Evolutionary conservation across 1,140 invertebrate genomes (phyloP).

Genomic region (Solenopsis invicta): DNA sequence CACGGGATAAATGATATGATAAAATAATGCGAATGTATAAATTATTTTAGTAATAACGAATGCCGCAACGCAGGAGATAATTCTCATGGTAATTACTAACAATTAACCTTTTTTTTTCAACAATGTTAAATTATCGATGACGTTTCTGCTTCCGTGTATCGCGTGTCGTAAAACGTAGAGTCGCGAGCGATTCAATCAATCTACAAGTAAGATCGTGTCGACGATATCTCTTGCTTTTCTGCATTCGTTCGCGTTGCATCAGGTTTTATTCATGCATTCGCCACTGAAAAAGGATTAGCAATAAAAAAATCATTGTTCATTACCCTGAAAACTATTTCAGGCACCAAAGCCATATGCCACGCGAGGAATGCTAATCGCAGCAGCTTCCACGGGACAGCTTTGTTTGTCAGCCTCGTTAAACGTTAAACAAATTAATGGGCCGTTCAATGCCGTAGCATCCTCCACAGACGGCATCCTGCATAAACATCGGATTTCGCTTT

Average conservation of each 20-base stretch:
- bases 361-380: neutral
- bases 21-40: slow-evolving; percentile 37
- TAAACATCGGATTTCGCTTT: slow-evolving; percentile 35
- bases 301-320: slow-evolving; percentile 25
- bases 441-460: slow-evolving; percentile 32
- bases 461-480: neutral
- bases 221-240: slow-evolving; percentile 13
- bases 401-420: slow-evolving; percentile 25
- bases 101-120: neutral
- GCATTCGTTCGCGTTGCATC: slow-evolving; percentile 15
- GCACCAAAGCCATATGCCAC: slow-evolving; percentile 1
- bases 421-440: slow-evolving; percentile 38
- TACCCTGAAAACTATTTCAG: slow-evolving; percentile 48
- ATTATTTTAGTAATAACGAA: slow-evolving; percentile 17
- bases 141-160: slow-evolving; percentile 32
- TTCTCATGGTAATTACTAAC: slow-evolving; percentile 24
- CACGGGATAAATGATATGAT: neutral
- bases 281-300: neutral
- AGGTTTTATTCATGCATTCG: slow-evolving; percentile 29
- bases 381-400: neutral
- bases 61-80: neutral
- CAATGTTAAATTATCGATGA: slow-evolving; percentile 34
- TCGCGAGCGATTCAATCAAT: slow-evolving; percentile 5
- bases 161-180: slow-evolving; percentile 12
- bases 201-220: slow-evolving; percentile 22